phyloP scores from a whole-genome alignment of 2,113 vertebrate species.

The Procapra przewalskii region DNA sequence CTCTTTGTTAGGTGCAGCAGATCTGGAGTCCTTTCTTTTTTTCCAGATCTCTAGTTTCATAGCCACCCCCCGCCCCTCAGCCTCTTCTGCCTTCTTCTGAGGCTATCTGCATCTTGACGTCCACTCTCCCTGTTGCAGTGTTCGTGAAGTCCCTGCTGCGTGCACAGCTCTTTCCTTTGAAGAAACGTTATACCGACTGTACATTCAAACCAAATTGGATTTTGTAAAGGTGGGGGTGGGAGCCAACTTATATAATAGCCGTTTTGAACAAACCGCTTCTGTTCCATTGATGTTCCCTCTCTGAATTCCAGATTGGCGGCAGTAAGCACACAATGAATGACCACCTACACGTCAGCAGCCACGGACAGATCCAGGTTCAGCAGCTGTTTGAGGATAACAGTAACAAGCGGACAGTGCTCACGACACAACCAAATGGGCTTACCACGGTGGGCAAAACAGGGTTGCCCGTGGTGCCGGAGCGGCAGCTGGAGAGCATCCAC shows the following conservation, averaged over 20 bases:
- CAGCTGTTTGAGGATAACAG: slow-evolving; percentile 95
- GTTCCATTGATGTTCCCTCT: slow-evolving; percentile 44
- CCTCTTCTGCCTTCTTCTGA: not conserved
- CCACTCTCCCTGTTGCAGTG: not conserved
- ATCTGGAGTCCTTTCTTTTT: not conserved
- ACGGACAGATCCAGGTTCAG: slow-evolving; percentile 91
- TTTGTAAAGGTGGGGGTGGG: not conserved
- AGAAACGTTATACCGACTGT: not conserved
- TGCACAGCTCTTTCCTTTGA: not conserved
- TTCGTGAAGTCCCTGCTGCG: not conserved
- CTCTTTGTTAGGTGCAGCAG: not conserved
- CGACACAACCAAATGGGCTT: slow-evolving; percentile 94
- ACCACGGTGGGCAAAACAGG: slow-evolving; percentile 85
- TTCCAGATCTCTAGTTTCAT: not conserved
- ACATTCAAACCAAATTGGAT: not conserved
- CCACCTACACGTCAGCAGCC: slow-evolving; percentile 84
- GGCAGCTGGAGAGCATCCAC: slow-evolving; percentile 85
- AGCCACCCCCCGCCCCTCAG: not conserved
- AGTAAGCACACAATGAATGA: slow-evolving; percentile 91
- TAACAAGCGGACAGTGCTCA: slow-evolving; percentile 93
- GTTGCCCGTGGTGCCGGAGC: slow-evolving; percentile 83
- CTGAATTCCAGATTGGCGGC: slow-evolving; percentile 85
- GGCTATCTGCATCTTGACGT: rapidly evolving
- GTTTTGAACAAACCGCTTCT: not conserved
- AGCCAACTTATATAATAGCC: not conserved